Percentiles rank a stretch among this genome's conserved stretches.
phyloP scores from a whole-genome alignment of 2,888 invertebrate species.

The Papilio elwesi region DNA sequence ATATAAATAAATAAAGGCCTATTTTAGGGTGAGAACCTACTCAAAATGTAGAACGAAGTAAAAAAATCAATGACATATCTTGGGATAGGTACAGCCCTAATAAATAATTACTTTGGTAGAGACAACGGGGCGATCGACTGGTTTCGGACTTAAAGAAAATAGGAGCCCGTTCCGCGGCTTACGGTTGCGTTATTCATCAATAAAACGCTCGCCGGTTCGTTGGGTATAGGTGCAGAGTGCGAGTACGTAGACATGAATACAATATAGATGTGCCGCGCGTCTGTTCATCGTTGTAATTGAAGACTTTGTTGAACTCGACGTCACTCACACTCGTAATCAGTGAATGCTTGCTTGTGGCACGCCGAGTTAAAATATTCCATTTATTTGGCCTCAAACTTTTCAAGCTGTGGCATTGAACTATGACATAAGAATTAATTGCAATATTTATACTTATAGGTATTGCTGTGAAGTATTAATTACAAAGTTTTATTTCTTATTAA shows the following conservation, averaged over 20 bases:
- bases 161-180: constrained; percentile 8
- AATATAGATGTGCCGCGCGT: constrained; percentile 25
- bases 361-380: constrained; percentile 14
- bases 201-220: constrained; percentile 23
- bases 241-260: not conserved
- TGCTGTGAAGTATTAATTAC: not conserved
- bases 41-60: no score
- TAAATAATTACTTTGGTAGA: constrained; percentile 7
- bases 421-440: not conserved
- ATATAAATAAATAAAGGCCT: no score
- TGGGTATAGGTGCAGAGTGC: constrained; percentile 27
- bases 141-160: constrained; percentile 25
- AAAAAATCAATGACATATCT: no score
- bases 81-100: not conserved
- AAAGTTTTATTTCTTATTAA: no score
- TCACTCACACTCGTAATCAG: constrained; percentile 32
- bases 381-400: constrained; percentile 3
- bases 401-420: not conserved
- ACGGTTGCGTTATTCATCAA: constrained; percentile 36
- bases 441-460: not conserved
- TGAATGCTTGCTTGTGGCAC: constrained; percentile 17
- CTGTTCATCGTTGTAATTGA: constrained; percentile 47
- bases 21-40: no score
- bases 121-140: constrained; percentile 10
- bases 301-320: constrained; percentile 39